A percentile compares a stretch with the other conserved stretches of the same genome.
These are phyloP conservation scores for Meles meles DNA, from an alignment of 2,113 vertebrate species.

Conservation along the genomic window DNA sequence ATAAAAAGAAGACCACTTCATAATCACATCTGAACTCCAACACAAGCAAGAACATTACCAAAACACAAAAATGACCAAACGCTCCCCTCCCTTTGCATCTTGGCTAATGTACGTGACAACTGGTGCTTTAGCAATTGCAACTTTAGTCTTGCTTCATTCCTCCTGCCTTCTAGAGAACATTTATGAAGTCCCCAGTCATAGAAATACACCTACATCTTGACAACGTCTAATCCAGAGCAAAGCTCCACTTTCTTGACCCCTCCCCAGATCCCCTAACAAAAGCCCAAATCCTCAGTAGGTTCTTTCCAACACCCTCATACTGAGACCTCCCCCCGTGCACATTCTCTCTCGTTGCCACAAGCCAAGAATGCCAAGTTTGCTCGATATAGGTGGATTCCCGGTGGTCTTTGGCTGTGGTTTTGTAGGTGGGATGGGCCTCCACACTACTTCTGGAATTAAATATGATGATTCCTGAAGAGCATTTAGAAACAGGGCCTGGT, in stretches of 20 bases:
- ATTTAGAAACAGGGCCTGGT: not conserved
- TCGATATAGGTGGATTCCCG: not conserved
- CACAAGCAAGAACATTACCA: not conserved
- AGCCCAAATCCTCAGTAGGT: not conserved
- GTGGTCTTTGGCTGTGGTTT: not conserved
- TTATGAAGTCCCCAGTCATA: not conserved
- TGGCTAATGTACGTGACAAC: fast-evolving
- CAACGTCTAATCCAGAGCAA: not conserved
- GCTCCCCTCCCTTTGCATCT: not conserved
- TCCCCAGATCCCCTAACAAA: not conserved
- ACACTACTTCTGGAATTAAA: not conserved
- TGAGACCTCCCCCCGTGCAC: not conserved
- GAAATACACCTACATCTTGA: not conserved
- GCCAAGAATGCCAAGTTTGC: not conserved
- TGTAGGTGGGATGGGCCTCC: not conserved
- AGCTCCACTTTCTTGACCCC: not conserved
- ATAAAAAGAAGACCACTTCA: not conserved
- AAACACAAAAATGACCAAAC: not conserved
- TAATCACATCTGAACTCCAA: not conserved
- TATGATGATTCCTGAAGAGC: not conserved
- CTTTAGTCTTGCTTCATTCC: not conserved
- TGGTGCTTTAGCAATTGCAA: not conserved
- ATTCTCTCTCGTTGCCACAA: not conserved
- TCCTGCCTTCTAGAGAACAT: not conserved
- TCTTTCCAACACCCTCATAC: not conserved